These are phyloP conservation scores for Aplysina aerophoba DNA, from an alignment of 37 sponge, comb jelly and placozoan species.

Conservation along the genomic window DNA sequence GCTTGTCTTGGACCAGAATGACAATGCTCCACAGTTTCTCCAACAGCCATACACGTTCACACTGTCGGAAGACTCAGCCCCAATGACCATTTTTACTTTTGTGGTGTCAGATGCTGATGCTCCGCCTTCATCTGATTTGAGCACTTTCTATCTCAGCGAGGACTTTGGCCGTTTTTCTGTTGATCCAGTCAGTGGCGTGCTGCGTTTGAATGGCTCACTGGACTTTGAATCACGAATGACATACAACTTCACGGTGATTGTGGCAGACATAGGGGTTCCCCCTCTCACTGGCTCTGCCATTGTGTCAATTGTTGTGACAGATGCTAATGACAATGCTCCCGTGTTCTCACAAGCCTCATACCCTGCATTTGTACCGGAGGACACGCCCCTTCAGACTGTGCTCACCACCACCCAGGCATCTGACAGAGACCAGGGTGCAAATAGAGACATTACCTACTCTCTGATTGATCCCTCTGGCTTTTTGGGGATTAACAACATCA, in stretches of 20 bases:
- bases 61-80: constrained; percentile 44
- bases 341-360: constrained; percentile 23
- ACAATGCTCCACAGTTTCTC: constrained; percentile 73
- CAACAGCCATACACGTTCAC: constrained; percentile 37
- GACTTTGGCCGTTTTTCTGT: not conserved
- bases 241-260: constrained; percentile 40
- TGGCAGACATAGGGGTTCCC: constrained; percentile 28
- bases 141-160: not conserved
- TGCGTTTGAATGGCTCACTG: constrained; percentile 1
- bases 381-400: constrained; percentile 22
- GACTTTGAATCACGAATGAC: not conserved
- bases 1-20: constrained; percentile 72
- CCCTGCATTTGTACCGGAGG: constrained; percentile 31
- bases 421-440: constrained; percentile 45
- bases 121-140: not conserved
- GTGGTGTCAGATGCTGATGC: constrained; percentile 45
- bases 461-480: not conserved
- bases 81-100: constrained; percentile 11
- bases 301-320: constrained; percentile 3
- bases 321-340: constrained; percentile 36
- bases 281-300: constrained; percentile 6
- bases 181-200: not conserved
- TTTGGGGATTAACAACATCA: constrained; percentile 41
- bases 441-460: constrained; percentile 12
- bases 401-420: constrained; percentile 41